Conservation (phyloP, 1,140 invertebrate genomes). For the Cyrtorhinus lividipennis region DNA sequence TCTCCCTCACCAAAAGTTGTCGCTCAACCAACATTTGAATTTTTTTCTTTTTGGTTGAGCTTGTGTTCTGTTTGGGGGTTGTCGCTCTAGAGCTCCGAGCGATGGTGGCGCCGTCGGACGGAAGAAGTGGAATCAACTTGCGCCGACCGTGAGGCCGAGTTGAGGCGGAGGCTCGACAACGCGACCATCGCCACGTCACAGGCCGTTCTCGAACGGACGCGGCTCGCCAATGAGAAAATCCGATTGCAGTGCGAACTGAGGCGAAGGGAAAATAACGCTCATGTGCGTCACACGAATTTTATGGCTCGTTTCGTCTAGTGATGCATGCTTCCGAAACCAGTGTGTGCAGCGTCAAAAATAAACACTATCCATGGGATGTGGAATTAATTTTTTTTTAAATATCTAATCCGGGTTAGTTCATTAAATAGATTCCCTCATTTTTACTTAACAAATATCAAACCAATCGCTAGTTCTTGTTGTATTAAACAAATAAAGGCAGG, state of each 20-base stretch:
- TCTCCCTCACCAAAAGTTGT: too few species aligned
- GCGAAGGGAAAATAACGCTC: background rate
- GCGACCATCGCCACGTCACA: constrained; percentile 40
- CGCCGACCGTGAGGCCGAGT: constrained; percentile 23
- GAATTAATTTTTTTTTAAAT: background rate
- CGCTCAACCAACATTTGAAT: too few species aligned
- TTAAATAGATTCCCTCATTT: too few species aligned
- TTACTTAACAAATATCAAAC: too few species aligned
- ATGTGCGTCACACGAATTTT: constrained; percentile 23
- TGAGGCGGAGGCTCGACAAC: constrained; percentile 32
- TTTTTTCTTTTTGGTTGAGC: background rate
- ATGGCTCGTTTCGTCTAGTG: constrained; percentile 18
- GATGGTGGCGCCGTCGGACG: constrained; percentile 22
- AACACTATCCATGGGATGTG: background rate
- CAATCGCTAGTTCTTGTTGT: too few species aligned
- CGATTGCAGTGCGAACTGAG: constrained; percentile 34
- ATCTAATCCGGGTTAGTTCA: too few species aligned
- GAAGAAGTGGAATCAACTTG: constrained; percentile 25
- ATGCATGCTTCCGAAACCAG: background rate
- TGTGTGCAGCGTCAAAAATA: background rate
- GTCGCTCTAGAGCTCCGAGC: constrained; percentile 11
- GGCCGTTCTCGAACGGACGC: constrained; percentile 43
- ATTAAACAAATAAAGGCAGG: too few species aligned
- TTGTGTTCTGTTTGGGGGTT: background rate
- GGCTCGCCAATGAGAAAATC: constrained; percentile 44